Evolutionary conservation across 2,888 invertebrate species (phyloP).

Genomic region (Orthosia cruda): DNA sequence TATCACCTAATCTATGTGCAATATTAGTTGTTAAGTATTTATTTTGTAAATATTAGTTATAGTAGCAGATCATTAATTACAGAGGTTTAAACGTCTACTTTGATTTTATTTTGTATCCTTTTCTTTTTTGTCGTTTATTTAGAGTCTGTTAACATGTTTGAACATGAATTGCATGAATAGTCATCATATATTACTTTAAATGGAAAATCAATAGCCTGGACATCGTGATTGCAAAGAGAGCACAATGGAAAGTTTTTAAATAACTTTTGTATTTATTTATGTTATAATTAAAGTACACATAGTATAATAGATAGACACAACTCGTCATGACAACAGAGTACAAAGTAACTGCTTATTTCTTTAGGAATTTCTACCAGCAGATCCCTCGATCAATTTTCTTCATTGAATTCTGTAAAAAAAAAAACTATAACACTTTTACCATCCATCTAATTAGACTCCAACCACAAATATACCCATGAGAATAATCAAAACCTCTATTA

Average conservation of each 20-base stretch:
- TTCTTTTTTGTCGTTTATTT: not conserved
- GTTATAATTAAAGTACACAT: no score
- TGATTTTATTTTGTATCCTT: slow-evolving; percentile 56
- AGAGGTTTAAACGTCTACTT: slow-evolving; percentile 71
- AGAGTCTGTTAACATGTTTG: not conserved
- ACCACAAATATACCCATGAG: slow-evolving; percentile 1
- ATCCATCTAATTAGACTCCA: not conserved
- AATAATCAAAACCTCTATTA: slow-evolving; percentile 27
- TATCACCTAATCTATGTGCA: slow-evolving; percentile 87
- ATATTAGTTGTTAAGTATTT: slow-evolving; percentile 88
- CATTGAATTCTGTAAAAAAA: no score
- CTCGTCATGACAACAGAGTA: no score
- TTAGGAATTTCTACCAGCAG: no score
- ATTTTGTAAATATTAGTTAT: slow-evolving; percentile 88
- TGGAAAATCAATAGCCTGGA: not conserved
- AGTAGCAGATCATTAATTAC: slow-evolving; percentile 81
- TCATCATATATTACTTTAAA: not conserved
- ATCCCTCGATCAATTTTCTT: no score
- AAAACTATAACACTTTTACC: not conserved
- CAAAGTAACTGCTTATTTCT: no score
- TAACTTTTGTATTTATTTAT: no score
- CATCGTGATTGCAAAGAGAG: not conserved
- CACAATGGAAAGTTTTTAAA: no score
- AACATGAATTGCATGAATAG: not conserved
- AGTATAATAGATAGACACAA: no score